phyloP scores from a whole-genome alignment of 2,797 vertebrate genomes.

The Todus mexicanus region DNA sequence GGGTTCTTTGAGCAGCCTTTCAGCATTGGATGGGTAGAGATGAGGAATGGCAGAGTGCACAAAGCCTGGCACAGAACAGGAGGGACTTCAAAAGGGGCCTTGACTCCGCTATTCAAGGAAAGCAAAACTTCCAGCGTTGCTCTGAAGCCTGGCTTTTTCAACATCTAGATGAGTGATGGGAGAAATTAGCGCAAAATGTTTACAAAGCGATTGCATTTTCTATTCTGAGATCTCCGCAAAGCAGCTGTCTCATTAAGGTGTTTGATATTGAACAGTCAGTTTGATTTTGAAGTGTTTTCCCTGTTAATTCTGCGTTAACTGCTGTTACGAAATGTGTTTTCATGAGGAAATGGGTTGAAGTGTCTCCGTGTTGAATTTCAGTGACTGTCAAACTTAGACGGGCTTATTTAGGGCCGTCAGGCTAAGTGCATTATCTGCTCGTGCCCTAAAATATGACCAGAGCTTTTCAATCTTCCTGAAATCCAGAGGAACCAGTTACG shows the following conservation, averaged over 20 bases:
- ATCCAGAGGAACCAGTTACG: accelerated
- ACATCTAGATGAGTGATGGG: not conserved
- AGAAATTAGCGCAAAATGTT: not conserved
- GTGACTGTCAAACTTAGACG: not conserved
- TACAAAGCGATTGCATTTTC: not conserved
- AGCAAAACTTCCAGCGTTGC: not conserved
- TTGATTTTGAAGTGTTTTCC: not conserved
- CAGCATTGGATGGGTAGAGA: accelerated
- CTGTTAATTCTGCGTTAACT: not conserved
- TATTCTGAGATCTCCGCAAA: not conserved
- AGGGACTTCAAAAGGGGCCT: not conserved
- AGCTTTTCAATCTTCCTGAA: not conserved
- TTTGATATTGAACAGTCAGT: not conserved
- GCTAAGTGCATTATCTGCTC: not conserved
- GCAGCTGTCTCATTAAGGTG: not conserved
- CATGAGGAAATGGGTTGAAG: not conserved
- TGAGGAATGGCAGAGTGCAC: not conserved
- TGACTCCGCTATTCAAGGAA: not conserved
- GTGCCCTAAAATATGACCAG: not conserved
- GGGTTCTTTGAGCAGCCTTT: not conserved
- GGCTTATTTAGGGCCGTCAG: not conserved
- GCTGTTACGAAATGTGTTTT: not conserved
- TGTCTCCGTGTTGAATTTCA: not conserved
- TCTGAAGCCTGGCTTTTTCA: not conserved
- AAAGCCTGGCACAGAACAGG: not conserved